Evolutionary conservation across 2,113 vertebrate genomes (phyloP), one percentile per base, ranked within the genome.

Genomic region (Salvelinus alpinus): DNA sequence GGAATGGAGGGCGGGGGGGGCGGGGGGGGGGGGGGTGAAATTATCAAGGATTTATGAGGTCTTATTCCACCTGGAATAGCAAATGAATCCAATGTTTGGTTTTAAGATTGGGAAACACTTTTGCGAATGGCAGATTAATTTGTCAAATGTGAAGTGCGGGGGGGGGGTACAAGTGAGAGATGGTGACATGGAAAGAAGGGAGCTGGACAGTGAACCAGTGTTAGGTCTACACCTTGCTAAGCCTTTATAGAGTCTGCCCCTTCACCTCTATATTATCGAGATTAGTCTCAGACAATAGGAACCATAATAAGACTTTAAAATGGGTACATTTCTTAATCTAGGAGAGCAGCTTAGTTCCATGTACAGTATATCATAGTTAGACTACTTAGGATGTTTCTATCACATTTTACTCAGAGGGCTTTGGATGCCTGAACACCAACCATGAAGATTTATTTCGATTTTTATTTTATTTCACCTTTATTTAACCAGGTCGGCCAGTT

Each of bases 121-220:
- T 71, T 65, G 20, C 47, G 8, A 60, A 51, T 68, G 70, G 31
- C 54, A 64, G 66, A 64, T 66, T 31, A 24, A 67, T 73, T 73
- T 60, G 51, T 78, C 22, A 62, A 29, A 72, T 48, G 92, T 73
- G 71, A 62, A 70, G 38, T 9, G 16, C 38, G 31, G 24, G 74
- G 3, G 31, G 48, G n/a, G n/a, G n/a, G n/a, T n/a, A n/a, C n/a
- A n/a, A n/a, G n/a, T n/a, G n/a, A n/a, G n/a, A 44, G 38, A 44
- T 44, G 38, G 38, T 44, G 38, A 44, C 38, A 44, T 44, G 38
- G 38, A 47, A 51, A 24, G 64, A 51, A 62, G 4, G 13, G 34
- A 54, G 22, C 18, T 64, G 47, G 25, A 62, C 64, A 65, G 71
- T 60, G 5, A 24, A 20, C 9, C n/a, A 18, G 14, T 71, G 47